These are phyloP conservation scores for Zenarchopterus dispar DNA, from an alignment of 2,797 vertebrate species.

Conservation along the genomic window DNA sequence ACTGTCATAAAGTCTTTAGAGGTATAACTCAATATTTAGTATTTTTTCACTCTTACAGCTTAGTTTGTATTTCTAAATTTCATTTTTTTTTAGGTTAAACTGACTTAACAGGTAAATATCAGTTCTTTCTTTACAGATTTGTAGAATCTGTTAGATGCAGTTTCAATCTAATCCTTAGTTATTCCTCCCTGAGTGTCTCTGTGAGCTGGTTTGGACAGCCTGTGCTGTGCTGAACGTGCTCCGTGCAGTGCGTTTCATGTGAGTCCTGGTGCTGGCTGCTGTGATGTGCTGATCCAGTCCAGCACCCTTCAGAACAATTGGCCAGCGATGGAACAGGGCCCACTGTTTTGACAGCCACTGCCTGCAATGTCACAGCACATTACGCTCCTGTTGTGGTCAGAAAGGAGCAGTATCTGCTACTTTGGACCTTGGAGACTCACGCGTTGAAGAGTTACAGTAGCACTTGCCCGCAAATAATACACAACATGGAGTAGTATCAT, in stretches of 20 bases:
- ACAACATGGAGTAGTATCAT: constrained; percentile 24
- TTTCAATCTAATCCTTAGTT: constrained; percentile 18
- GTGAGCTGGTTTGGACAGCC: constrained; percentile 25
- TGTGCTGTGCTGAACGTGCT: constrained; percentile 29
- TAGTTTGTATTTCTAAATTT: constrained; percentile 33
- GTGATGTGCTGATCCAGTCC: constrained; percentile 70
- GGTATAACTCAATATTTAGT: constrained; percentile 3
- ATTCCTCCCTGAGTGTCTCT: constrained; percentile 10
- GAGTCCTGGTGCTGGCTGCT: constrained; percentile 52
- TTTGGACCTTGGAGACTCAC: constrained; percentile 26
- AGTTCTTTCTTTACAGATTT: constrained; percentile 16
- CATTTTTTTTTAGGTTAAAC: constrained; percentile 11
- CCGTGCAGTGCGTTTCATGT: constrained; percentile 33
- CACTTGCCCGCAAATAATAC: constrained; percentile 34
- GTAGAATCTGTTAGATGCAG: constrained; percentile 4
- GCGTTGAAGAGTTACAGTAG: constrained; percentile 40
- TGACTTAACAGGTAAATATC: constrained; percentile 15
- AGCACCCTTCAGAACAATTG: constrained; percentile 77
- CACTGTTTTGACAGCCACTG: constrained; percentile 78
- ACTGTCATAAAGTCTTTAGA: constrained; percentile 29
- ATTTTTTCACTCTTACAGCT: constrained; percentile 9
- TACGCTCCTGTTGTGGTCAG: constrained; percentile 71
- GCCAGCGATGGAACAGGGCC: constrained; percentile 54
- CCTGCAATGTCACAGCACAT: constrained; percentile 74
- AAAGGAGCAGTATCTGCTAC: constrained; percentile 61